Base-by-base conservation (phyloP, 2,888 invertebrate species). In the Lepidonotus clava region DNA sequence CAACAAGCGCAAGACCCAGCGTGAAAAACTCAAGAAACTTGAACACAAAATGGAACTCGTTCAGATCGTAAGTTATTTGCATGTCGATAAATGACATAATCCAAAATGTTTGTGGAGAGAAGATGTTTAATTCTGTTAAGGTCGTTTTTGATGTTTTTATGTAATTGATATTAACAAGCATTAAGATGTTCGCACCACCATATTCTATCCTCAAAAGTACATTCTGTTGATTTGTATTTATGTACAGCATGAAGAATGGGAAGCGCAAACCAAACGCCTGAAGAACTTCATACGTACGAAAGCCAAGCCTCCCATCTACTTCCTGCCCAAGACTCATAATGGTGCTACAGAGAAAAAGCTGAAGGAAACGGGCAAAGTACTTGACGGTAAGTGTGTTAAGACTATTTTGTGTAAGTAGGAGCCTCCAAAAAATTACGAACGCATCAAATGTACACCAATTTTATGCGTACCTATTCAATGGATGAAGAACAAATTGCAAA, bases 1-100 rank as follows among this genome's bases (percentile, higher is more conserved):
- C 94, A 95, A 96, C 46, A 97, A 97, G 90, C 95, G 98, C 87
- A 97, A 97, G 93, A 96, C 97, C 90, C 97, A 98, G 93, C 97
- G 98, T 93, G 96, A 96, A 0, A 97, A 98, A 93, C 97, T 99
- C 86, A 96, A 97, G 92, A 96, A 97, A 85, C 95, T 99, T 56
- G 98, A 99, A 94, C 96, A 97, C 87, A 98, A 99, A 95, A 97
- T 98, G 96, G 96, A 96, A 56, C 95, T 98, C 8, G 96, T 98
- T 89, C 96, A 96, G 90, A 97, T 98, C 94, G 98, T 97, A 90
- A 91, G 93, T 90, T 28, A 8, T 66, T 8, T 66, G 6, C 8
- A 66, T 32, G 11, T 66, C 8, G 18, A 46, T 11, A 46, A 11
- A n/a, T n/a, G n/a, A n/a, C n/a, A n/a, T n/a, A n/a, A n/a, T n/a